Evolutionary conservation across 2,113 vertebrate species (phyloP), one percentile per base, ranked within the genome.

Genomic region (Cyrtonyx montezumae): DNA sequence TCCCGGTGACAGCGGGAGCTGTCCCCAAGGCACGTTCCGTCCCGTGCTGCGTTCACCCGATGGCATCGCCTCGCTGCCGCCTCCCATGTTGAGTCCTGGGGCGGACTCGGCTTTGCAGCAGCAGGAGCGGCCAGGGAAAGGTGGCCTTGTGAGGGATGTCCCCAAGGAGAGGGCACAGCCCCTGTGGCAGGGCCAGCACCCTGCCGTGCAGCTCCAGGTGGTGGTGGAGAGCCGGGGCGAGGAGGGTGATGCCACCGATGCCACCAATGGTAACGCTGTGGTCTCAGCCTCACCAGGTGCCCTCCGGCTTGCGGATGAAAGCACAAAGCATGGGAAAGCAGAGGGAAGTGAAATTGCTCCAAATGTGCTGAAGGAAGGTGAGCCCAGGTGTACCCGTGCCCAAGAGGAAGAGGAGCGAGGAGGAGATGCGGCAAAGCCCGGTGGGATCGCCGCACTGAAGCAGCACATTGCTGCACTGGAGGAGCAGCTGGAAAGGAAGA

Each of bases 381-480:
- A 97, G 20, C 45, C 96, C 22, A 53, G 69, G 11, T 78, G 36
- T 28, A 25, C 90, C 16, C 58, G 1, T 8, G 42, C 75, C 79
- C 87, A 58, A 62, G 93, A 96, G 34, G 88, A 83, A 11, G 36
- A 40, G 11, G 16, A 63, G 16, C 10, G 2, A 25, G 36, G 36
- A 40, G 61, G 61, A 40, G 61, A 80, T 0, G 19, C 42, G 14
- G 91, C 86, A 51, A 95, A 97, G 9, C 58, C 91, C 3, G n/a
- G 92, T 0, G 92, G 90, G 40, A 80, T 98, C 28, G 86, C 95
- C 1, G 94, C 82, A 1, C 97, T 99, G 74, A 97, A 98, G 77
- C 98, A 96, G 88, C 98, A 98, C 95, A 79, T 99, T n/a, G 95
- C 91, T 17, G 91, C 69, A 70, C 97, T 99, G 37, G 98, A 99